A percentile compares a stretch with the other conserved stretches of the same genome.
Evolutionary conservation across 2,888 invertebrate species (phyloP).

Genomic region (Antheraea yamamai): DNA sequence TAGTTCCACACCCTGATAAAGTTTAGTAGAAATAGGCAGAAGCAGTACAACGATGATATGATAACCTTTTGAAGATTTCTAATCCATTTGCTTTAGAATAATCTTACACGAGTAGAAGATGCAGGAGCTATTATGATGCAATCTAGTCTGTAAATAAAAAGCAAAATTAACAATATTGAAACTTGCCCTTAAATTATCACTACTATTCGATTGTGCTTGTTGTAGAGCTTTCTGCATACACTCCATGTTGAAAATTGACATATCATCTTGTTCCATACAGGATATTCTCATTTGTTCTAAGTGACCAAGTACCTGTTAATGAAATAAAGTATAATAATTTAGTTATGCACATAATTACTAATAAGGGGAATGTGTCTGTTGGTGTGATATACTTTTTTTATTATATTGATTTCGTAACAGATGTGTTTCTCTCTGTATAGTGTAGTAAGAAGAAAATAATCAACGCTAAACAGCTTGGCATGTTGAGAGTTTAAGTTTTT

Average conservation of each 20-base stretch:
- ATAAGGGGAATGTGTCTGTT: neutral
- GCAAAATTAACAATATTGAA: neutral
- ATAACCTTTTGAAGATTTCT: neutral
- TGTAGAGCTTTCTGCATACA: constrained; percentile 95
- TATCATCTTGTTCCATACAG: constrained; percentile 85
- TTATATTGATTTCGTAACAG: no score
- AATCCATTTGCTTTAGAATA: neutral
- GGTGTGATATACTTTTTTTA: no score
- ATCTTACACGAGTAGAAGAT: neutral
- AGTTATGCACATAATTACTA: constrained; percentile 16
- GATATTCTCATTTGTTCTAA: constrained; percentile 93
- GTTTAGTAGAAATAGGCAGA: neutral
- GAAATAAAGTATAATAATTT: constrained; percentile 21
- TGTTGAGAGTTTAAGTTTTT: no score
- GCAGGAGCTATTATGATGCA: neutral
- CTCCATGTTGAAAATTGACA: constrained; percentile 93
- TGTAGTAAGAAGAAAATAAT: neutral
- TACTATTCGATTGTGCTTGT: constrained; percentile 93
- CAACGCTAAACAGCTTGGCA: neutral
- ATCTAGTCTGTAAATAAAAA: neutral
- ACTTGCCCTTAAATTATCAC: constrained; percentile 90
- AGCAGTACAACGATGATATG: neutral
- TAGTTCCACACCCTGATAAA: neutral
- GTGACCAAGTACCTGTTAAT: constrained; percentile 90
- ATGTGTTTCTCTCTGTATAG: neutral